Evolutionary conservation across 2,888 invertebrate species (phyloP), one percentile per base, ranked within the genome.

Genomic region (Escarpia spicata): DNA sequence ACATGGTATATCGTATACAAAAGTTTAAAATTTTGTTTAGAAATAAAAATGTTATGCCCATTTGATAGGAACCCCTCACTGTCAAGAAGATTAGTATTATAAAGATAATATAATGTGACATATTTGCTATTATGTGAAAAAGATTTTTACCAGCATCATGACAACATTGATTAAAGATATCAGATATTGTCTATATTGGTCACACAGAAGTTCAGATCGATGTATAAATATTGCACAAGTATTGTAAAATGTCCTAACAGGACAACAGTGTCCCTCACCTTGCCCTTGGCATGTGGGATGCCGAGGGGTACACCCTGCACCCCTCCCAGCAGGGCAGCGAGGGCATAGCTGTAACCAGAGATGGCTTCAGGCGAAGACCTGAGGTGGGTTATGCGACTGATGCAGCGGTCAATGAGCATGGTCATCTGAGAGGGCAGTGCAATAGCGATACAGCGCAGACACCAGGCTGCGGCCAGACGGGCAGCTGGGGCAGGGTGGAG

Each of bases 251-350:
- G 3, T 75, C 19, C 75, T 26, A 75, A 4, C 75, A 75, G 75
- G 19, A 75, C 75, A 15, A 45, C 8, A 19, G 91, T 75, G 31
- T 19, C 9, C 12, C 94, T 94, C 95, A 99, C 98, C 97, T 99
- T 99, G 94, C 99, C 99, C 95, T 99, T 98, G 52, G 98, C 98
- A 96, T 99, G 99, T 0, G 99, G 99, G 90, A 99, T 98, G 37
- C 99, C 96, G 6, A 96, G 95, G 43, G 96, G 95, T 93, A 96
- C 99, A 92, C 98, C 97, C 91, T 98, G 97, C 0, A 99, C 98
- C 43, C 99, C 99, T 92, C 97, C 96, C 6, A 99, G 97, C 93
- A 99, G 98, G 0, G 99, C 98, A 52, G 99, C 98, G 94, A 99
- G 97, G 0, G 99, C 99, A 95, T 98, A 98, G 95, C 99, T 99